Evolutionary conservation across 1,140 invertebrate species (phyloP).

Genomic region (Aricia agestis): DNA sequence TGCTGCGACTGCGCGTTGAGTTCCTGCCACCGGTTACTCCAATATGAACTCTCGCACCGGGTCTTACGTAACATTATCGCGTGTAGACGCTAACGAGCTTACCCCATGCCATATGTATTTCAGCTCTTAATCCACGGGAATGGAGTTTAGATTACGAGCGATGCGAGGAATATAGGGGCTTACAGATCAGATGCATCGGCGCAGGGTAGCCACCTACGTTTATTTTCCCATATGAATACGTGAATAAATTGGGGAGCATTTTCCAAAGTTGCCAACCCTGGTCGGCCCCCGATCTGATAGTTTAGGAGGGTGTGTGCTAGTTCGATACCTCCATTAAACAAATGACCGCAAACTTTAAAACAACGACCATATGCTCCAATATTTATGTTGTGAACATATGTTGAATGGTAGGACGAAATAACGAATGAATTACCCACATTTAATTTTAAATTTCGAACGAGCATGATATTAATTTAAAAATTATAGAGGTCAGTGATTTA

Average conservation of each 20-base stretch:
- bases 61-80: neutral
- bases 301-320: slow-evolving; percentile 43
- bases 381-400: neutral
- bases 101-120: slow-evolving; percentile 7
- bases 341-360: slow-evolving; percentile 17
- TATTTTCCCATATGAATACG: slow-evolving; percentile 32
- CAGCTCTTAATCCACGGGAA: slow-evolving; percentile 10
- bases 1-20: slow-evolving; percentile 63
- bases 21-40: neutral
- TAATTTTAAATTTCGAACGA: too few species aligned
- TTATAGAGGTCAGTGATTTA: too few species aligned
- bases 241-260: too few species aligned
- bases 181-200: slow-evolving; percentile 53
- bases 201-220: slow-evolving; percentile 46
- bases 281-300: slow-evolving; percentile 35
- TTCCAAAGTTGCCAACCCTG: too few species aligned
- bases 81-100: neutral
- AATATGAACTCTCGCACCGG: slow-evolving; percentile 25
- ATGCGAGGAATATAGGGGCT: slow-evolving; percentile 27
- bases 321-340: slow-evolving; percentile 22
- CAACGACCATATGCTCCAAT: neutral
- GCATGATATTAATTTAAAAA: too few species aligned
- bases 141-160: slow-evolving; percentile 2
- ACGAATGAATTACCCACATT: too few species aligned
- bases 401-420: neutral